Evolutionary conservation across 2,113 vertebrate genomes (phyloP), one percentile per base, ranked within the genome.

Genomic region (Ammodytes marinus): DNA sequence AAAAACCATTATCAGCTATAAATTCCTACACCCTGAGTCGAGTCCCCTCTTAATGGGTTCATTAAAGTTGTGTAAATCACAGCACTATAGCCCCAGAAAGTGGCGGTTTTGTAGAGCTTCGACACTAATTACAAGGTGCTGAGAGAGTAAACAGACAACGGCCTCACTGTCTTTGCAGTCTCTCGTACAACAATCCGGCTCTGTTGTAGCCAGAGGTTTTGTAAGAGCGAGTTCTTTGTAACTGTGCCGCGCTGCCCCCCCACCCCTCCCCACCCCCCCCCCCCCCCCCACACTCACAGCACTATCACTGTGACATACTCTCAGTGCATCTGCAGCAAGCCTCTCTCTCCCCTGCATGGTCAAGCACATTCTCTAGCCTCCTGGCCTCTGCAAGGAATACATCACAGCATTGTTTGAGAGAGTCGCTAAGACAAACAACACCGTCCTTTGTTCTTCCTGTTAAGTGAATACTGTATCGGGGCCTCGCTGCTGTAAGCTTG

Each of bases 141-240:
- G 90, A 92, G 80, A 83, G 90, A 86, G 79, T 80, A 80, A 83
- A 83, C 82, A 82, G 67, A 90, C 87, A 92, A 90, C 35, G 17
- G 74, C 35, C 37, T 69, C 74, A 77, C 78, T 92, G 89, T 93
- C 57, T 71, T 27, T 10, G 49, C 60, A 11, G 59, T 58, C 66
- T 53, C 50, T n/a, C 83, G 27, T 27, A 77, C 73, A 88, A 93
- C 91, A 93, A 84, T 88, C 80, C 58, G 17, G 52, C 85, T 88
- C 82, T 92, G 89, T 94, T 87, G 69, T 85, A 52, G 57, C 58
- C 74, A 69, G 82, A 80, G 87, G 54, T 81, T 80, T 84, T 55
- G 11, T 76, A 55, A 85, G 86, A 88, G 79, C 72, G 19, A 46
- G 61, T 50, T 82, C 78, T 88, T 86, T 87, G 74, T 72, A 39